Base-by-base conservation (phyloP, 2,888 invertebrate genomes). In the Crocallis elinguaria region DNA sequence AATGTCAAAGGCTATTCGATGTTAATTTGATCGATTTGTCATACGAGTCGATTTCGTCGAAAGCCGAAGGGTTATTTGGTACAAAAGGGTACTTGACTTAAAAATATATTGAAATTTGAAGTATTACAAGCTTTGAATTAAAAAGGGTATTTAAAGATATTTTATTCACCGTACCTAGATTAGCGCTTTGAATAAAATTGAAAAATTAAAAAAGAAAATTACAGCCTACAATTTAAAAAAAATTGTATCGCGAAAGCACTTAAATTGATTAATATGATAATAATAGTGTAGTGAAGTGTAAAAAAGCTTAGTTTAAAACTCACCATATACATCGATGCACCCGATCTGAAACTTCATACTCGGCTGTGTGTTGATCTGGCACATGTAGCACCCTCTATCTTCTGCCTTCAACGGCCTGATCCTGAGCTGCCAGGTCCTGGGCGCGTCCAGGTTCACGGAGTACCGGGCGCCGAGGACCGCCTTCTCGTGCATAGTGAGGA, bases 311-410 rank as follows among this genome's bases (percentile, higher is more conserved):
- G n/a, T n/a, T n/a, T 12, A 29, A 14, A 7, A 8, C 94, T 93
- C 82, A 97, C 97, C 96, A 77, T 96, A 95, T 13, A 97, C 97
- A 79, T 97, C 97, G 54, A 97, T 93, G 77, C 97, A 97, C 6
- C 97, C 97, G 49, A 96, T 93, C 86, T 96, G 96, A 79, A 96
- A 96, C 86, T 95, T 97, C 96, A 97, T 96, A 46, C 94, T 94
- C 57, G 94, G 95, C 67, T 89, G 89, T 1, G 97, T 97, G 88
- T 97, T 97, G 74, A 97, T 96, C 92, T 97, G 97, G 77, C 97
- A 97, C 96, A 97, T 96, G 86, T 97, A 97, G 80, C 97, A 97
- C 55, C 96, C 97, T 36, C 95, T 93, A 84, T 97, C 97, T 33
- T 94, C 93, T 70, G 96, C 96, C 62, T 95, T 93, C 44, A 97